Percentiles rank a stretch among this genome's conserved stretches.
phyloP scores from a whole-genome alignment of 2,888 invertebrate genomes.

The Noctua janthe region DNA sequence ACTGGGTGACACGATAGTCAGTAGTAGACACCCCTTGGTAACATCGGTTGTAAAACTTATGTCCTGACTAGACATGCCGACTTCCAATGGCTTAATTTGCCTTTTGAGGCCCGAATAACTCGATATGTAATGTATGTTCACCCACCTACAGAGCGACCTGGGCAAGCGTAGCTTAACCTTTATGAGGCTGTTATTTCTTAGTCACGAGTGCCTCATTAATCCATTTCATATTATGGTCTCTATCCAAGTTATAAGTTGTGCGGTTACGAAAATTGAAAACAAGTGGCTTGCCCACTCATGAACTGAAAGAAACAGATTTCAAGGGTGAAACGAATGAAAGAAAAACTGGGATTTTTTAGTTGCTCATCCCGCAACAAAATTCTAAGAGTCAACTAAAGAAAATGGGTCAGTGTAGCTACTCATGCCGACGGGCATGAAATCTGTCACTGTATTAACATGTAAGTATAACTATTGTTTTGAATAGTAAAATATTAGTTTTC shows the following conservation, averaged over 20 bases:
- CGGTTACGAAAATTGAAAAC: slow-evolving; percentile 5
- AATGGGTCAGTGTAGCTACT: slow-evolving; percentile 34
- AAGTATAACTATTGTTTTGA: background rate
- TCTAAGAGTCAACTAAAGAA: slow-evolving; percentile 32
- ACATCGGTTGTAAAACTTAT: background rate
- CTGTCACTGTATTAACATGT: slow-evolving; percentile 11
- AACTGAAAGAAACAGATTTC: slow-evolving; percentile 18
- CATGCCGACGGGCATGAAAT: slow-evolving; percentile 17
- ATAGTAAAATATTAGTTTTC: background rate
- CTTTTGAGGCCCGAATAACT: background rate
- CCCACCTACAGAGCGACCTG: background rate
- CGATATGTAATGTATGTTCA: background rate
- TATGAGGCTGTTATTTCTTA: background rate
- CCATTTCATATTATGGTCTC: background rate
- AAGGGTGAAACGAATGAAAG: slow-evolving; percentile 15
- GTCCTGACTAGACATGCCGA: background rate
- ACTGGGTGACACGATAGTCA: background rate
- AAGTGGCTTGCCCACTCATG: slow-evolving; percentile 6
- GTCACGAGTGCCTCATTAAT: background rate
- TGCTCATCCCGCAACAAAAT: slow-evolving; percentile 43
- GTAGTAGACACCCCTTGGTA: background rate
- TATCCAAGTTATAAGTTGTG: background rate
- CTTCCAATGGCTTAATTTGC: background rate
- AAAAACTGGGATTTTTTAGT: slow-evolving; percentile 23
- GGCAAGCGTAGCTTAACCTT: background rate